These are phyloP conservation scores for Aphaenogaster rudis DNA, from an alignment of 1,140 invertebrate genomes.

Conservation along the genomic window DNA sequence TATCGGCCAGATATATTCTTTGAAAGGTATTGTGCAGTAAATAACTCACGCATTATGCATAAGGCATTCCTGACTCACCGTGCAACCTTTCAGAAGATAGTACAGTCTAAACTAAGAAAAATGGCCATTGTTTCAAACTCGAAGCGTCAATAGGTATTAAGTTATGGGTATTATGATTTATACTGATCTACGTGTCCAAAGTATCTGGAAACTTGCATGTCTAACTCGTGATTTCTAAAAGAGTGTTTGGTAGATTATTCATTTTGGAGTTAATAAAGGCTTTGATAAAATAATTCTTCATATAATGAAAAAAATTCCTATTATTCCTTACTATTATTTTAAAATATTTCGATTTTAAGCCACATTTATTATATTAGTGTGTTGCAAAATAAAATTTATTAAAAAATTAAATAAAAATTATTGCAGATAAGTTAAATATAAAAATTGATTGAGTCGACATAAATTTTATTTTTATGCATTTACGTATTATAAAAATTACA, in stretches of 20 bases:
- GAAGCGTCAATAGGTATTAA: conserved; percentile 53
- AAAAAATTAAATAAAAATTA: conserved; percentile 2
- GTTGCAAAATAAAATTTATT: not conserved
- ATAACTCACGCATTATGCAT: conserved; percentile 31
- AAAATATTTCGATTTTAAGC: not conserved
- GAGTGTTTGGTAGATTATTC: not conserved
- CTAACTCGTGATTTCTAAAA: conserved; percentile 24
- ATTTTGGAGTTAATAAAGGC: not conserved
- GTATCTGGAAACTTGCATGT: conserved; percentile 14
- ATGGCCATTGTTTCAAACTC: conserved; percentile 51
- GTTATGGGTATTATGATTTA: conserved; percentile 32
- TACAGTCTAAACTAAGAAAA: conserved; percentile 42
- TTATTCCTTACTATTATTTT: not conserved
- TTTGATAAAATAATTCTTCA: not conserved
- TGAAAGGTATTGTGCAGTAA: conserved; percentile 33
- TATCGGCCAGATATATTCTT: not conserved
- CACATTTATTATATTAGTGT: not conserved
- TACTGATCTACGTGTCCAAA: conserved; percentile 37
- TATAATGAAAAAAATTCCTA: not conserved
- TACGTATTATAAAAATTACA: not conserved
- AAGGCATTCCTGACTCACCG: too few relatives aligned
- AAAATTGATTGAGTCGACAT: not conserved
- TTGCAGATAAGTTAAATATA: not conserved
- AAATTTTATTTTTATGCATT: not conserved
- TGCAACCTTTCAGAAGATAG: conserved; percentile 18